These are phyloP conservation scores for Ceyx cyanopectus DNA, from an alignment of 2,113 vertebrate genomes.

Conservation along the genomic window DNA sequence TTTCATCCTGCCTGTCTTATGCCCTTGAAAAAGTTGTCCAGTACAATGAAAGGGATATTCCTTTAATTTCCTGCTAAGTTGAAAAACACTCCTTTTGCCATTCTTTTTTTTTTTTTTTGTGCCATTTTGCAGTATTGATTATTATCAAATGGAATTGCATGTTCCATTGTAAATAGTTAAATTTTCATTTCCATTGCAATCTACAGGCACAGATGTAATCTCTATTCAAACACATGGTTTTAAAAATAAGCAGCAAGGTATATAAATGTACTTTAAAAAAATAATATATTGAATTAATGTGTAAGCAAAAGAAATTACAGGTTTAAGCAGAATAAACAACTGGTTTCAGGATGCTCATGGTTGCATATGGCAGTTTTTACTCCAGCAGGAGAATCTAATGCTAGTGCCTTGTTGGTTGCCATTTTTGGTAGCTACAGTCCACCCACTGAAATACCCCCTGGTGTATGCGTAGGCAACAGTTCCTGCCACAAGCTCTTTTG, in stretches of 20 bases:
- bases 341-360: neutral
- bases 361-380: neutral
- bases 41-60: neutral
- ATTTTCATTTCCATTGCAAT: neutral
- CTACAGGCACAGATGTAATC: neutral
- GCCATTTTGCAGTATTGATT: neutral
- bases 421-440: slow-evolving; percentile 42
- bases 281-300: neutral
- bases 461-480: neutral
- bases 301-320: neutral
- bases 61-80: neutral
- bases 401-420: slow-evolving; percentile 7
- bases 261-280: neutral
- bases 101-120: neutral
- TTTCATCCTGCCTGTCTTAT: neutral
- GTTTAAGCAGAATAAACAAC: slow-evolving; percentile 15
- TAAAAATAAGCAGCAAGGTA: neutral
- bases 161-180: neutral
- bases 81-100: neutral
- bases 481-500: slow-evolving; percentile 20
- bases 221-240: neutral
- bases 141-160: neutral
- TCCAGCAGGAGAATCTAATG: neutral
- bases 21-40: neutral
- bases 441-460: slow-evolving; percentile 37